These are phyloP conservation scores for Ahaetulla prasina DNA, from an alignment of 2,113 vertebrate genomes.

Conservation along the genomic window DNA sequence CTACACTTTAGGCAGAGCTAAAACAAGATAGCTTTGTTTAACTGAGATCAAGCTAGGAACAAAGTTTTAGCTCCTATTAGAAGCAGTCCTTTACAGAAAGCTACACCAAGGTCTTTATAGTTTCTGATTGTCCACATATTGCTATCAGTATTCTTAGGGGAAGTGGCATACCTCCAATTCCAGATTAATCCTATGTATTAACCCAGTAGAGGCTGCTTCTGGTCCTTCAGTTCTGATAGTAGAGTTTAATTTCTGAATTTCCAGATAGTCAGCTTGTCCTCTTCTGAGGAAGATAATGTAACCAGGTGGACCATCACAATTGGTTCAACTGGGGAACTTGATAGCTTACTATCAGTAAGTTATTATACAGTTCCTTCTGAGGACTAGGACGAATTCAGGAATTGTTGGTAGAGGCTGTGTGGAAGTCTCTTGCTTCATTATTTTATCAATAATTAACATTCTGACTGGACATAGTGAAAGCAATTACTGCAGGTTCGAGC, in stretches of 20 bases:
- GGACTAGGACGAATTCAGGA: background rate
- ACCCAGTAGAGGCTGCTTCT: background rate
- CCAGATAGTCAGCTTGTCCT: background rate
- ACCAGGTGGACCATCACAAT: background rate
- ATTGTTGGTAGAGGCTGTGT: background rate
- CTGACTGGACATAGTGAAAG: background rate
- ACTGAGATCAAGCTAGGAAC: background rate
- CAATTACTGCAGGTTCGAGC: no score
- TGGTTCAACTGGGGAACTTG: background rate
- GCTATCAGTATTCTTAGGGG: background rate
- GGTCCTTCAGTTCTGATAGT: background rate
- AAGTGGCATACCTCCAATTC: background rate
- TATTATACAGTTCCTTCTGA: background rate
- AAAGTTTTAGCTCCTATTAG: background rate
- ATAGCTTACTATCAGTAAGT: background rate
- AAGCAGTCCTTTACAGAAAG: background rate
- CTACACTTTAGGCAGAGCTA: background rate
- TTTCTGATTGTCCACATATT: background rate
- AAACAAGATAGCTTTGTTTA: background rate
- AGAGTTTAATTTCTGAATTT: background rate
- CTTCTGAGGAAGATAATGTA: background rate
- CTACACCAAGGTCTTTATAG: background rate
- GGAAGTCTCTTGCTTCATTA: background rate
- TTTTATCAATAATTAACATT: background rate
- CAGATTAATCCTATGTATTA: background rate